Conservation (phyloP, 2,888 invertebrate species). For the Drosophila stalkeri region DNA sequence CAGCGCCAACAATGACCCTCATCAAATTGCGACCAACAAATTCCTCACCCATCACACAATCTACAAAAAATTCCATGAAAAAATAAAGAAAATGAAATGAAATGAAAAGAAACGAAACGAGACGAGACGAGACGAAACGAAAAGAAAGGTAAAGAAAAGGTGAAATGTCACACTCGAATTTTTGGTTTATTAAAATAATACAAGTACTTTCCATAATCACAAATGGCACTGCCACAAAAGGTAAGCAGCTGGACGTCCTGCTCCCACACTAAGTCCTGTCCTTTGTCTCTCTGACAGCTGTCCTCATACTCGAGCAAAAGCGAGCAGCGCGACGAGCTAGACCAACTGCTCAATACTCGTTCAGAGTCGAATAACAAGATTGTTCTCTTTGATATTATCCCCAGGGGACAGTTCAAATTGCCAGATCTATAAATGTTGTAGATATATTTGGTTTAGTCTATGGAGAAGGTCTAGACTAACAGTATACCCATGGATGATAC, state of each 20-base stretch:
- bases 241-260: slow-evolving; percentile 15
- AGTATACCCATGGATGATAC: neutral
- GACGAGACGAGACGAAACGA: slow-evolving; percentile 18
- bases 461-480: neutral
- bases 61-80: neutral
- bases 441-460: neutral
- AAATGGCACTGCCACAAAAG: slow-evolving; percentile 31
- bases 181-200: slow-evolving; percentile 76
- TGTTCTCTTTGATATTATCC: neutral
- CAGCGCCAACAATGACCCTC: slow-evolving; percentile 57
- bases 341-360: neutral
- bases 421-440: neutral
- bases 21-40: slow-evolving; percentile 52
- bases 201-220: slow-evolving; percentile 56
- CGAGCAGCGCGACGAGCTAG: neutral
- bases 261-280: neutral
- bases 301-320: neutral
- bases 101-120: neutral
- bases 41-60: slow-evolving; percentile 27
- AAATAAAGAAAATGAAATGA: neutral
- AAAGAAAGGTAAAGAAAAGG: slow-evolving; percentile 48
- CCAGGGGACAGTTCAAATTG: neutral
- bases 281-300: slow-evolving; percentile 14
- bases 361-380: neutral
- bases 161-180: slow-evolving; percentile 74